Evolutionary conservation across 2,113 vertebrate genomes (phyloP).

Genomic region (Emydocephalus ijimae): DNA sequence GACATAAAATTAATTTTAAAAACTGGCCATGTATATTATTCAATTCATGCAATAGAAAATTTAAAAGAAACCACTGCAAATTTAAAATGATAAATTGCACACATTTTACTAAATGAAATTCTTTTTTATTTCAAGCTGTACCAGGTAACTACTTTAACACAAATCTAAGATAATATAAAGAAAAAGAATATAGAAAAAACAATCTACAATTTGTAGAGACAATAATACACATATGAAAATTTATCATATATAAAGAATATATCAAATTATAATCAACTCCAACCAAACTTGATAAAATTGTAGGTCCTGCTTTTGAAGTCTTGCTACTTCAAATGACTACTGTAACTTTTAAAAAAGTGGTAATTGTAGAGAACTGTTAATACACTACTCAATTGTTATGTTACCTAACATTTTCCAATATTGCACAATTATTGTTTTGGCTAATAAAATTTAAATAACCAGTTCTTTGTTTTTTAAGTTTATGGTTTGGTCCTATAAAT

Average conservation of each 20-base stretch:
- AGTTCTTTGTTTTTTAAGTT: not conserved
- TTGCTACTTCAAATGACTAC: not conserved
- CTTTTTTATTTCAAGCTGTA: not conserved
- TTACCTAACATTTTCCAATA: not conserved
- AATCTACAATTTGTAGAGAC: not conserved
- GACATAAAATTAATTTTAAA: not conserved
- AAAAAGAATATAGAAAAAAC: not conserved
- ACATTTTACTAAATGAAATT: not conserved
- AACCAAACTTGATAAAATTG: not conserved
- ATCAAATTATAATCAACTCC: not conserved
- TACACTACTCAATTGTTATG: not conserved
- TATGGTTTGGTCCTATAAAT: not conserved
- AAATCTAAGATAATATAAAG: not conserved
- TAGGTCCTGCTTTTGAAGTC: not conserved
- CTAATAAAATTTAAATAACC: not conserved
- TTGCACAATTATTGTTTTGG: not conserved
- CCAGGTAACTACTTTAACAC: not conserved
- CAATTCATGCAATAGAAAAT: not conserved
- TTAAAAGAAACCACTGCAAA: not conserved
- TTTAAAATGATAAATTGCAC: not conserved
- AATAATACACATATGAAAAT: not conserved
- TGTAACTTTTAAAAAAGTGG: not conserved
- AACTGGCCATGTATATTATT: rapidly evolving
- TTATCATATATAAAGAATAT: not conserved
- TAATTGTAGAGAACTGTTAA: not conserved